phyloP scores from a whole-genome alignment of 2,113 vertebrate species.

The Nanorana parkeri region DNA sequence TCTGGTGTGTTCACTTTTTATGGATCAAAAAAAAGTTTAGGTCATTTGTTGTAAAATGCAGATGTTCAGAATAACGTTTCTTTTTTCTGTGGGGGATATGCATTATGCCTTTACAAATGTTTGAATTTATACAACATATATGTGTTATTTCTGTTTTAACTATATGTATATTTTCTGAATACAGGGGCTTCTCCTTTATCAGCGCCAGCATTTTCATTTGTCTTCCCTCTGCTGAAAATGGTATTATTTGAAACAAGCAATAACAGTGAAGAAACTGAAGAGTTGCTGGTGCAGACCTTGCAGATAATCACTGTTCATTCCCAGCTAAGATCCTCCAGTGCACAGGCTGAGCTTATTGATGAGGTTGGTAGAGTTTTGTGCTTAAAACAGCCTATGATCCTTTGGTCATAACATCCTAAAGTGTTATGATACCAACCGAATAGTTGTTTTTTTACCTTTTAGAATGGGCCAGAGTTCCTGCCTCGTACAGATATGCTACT shows the following conservation, averaged over 20 bases:
- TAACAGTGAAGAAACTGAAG: slow-evolving; percentile 81
- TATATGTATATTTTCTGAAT: not conserved
- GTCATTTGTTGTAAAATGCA: too few relatives aligned
- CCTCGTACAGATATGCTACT: slow-evolving; percentile 91
- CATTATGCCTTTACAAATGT: not conserved
- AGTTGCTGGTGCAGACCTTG: slow-evolving; percentile 80
- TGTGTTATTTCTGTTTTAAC: not conserved
- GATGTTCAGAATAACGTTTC: too few relatives aligned
- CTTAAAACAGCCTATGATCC: too few relatives aligned
- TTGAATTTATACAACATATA: not conserved
- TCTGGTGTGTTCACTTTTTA: too few relatives aligned
- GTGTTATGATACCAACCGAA: not conserved
- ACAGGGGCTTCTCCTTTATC: slow-evolving; percentile 72
- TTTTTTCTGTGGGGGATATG: not conserved
- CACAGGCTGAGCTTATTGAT: slow-evolving; percentile 73
- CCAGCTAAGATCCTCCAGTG: slow-evolving; percentile 77
- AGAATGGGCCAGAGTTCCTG: slow-evolving; percentile 93
- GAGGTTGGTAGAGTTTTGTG: slow-evolving; percentile 74
- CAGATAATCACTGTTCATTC: slow-evolving; percentile 85
- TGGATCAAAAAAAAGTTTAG: too few relatives aligned
- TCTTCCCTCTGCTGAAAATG: slow-evolving; percentile 91
- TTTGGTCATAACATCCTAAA: not conserved
- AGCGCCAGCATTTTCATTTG: slow-evolving; percentile 83
- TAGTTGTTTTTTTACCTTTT: slow-evolving; percentile 20
- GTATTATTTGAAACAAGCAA: slow-evolving; percentile 81